phyloP scores from a whole-genome alignment of 2,888 invertebrate species.

The Actias luna region DNA sequence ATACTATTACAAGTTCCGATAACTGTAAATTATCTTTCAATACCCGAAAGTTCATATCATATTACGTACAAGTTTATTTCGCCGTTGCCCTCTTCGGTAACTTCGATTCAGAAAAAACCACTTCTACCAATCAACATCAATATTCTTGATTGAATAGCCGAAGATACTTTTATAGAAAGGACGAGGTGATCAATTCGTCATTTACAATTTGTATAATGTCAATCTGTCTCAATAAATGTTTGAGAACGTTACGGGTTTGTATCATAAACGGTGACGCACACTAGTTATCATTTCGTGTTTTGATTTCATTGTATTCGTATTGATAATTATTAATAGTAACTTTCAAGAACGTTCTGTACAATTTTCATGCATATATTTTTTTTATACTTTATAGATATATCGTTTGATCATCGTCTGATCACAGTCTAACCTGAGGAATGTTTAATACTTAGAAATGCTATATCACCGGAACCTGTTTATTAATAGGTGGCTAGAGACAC shows the following conservation, averaged over 20 bases:
- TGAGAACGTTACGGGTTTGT: background rate
- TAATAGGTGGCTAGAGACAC: too few relatives aligned
- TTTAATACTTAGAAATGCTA: too few relatives aligned
- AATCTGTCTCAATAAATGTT: conserved; percentile 64
- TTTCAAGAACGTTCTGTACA: background rate
- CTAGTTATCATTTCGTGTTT: background rate
- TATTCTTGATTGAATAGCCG: conserved; percentile 48
- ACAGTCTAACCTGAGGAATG: too few relatives aligned
- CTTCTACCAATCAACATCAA: conserved; percentile 57
- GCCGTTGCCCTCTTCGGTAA: conserved; percentile 40
- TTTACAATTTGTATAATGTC: conserved; percentile 78
- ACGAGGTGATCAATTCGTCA: conserved; percentile 73
- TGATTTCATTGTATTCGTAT: background rate
- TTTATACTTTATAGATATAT: too few relatives aligned
- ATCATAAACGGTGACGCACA: background rate
- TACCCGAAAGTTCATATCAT: conserved; percentile 27
- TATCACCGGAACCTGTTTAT: too few relatives aligned
- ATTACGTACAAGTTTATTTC: conserved; percentile 34
- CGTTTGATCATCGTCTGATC: too few relatives aligned
- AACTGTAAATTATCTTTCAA: conserved; percentile 13
- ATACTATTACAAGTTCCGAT: conserved; percentile 20
- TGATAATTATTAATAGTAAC: background rate
- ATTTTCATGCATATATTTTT: background rate
- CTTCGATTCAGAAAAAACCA: conserved; percentile 35
- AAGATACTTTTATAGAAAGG: conserved; percentile 53